Evolutionary conservation across 2,113 vertebrate genomes (phyloP), one percentile per base, ranked within the genome.

Genomic region (Gnathochromis pfefferi): DNA sequence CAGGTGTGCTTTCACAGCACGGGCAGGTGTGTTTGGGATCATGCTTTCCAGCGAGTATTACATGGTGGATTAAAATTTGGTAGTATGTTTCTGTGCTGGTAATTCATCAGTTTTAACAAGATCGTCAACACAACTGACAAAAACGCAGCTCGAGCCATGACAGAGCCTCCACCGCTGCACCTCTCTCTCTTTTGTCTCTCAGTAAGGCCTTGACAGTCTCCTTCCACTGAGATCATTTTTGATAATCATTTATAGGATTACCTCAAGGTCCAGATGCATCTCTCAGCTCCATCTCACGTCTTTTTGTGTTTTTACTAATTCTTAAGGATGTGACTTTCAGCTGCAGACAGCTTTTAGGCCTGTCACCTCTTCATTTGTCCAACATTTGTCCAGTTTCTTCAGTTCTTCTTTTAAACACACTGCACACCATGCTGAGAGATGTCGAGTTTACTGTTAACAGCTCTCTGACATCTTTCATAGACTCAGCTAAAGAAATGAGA

Each of bases 241-340:
- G 2, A 5, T 1, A 38, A 73, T 14, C 21, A 7, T 45, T 26
- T 73, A 23, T 73, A 16, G 23, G 38, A 73, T 45, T 42, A 42
- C 1, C 21, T 70, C 38, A 26, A 23, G 38, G 13, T 13, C 38
- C 8, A 26, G 21, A 45, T 45, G 38, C 38, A 2, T 26, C 38
- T 73, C 38, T 10, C 2, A 2, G 5, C 21, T 45, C 1, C 3
- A 26, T 45, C 21, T 45, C 13, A 0, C 1, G 1, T 45, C 38
- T 45, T 73, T 35, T 60, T 19, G 1, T 60, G 58, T 7, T 65
- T 65, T 38, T n/a, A 2, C 4, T 7, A 2, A 26, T 73, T 73
- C 12, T 73, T 42, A 2, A 73, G 38, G 38, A 70, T 9, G 21
- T 9, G n/a, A 0, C 65, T 70, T 70, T 70, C 12, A 16, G n/a